These are phyloP conservation scores for Orbicella faveolata DNA, from an alignment of 64 coral and sea anemone genomes.

Conservation along the genomic window DNA sequence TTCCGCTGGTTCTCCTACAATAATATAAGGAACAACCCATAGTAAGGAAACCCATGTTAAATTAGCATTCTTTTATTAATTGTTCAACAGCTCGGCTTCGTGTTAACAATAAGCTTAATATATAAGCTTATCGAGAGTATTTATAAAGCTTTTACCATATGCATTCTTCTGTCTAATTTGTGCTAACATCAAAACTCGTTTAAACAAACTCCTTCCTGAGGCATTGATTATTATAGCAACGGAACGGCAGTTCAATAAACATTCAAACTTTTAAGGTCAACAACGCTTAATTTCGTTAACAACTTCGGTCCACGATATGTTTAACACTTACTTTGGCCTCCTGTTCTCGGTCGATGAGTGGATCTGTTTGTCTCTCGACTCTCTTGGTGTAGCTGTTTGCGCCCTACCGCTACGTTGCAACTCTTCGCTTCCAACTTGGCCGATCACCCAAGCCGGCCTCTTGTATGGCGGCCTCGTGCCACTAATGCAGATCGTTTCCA, in stretches of 20 bases:
- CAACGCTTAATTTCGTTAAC: not conserved
- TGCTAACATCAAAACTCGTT: too few relatives aligned
- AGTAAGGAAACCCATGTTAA: too few relatives aligned
- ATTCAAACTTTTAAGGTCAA: not conserved
- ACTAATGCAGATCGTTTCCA: slow-evolving; percentile 57
- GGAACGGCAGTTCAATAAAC: not conserved
- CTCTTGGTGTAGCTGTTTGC: slow-evolving; percentile 27
- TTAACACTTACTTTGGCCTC: slow-evolving; percentile 33
- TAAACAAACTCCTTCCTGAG: not conserved
- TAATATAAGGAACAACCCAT: not conserved
- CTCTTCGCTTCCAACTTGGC: slow-evolving; percentile 35
- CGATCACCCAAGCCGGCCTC: slow-evolving; percentile 55
- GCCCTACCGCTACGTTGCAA: slow-evolving; percentile 20
- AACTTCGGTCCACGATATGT: not conserved
- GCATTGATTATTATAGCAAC: not conserved
- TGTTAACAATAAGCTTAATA: too few relatives aligned
- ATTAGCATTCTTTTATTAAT: too few relatives aligned
- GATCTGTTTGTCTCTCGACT: not conserved
- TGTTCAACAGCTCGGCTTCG: too few relatives aligned
- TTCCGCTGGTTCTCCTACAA: not conserved
- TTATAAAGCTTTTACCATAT: too few relatives aligned
- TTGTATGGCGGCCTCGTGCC: slow-evolving; percentile 60
- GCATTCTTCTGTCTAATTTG: too few relatives aligned
- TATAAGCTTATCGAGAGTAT: too few relatives aligned
- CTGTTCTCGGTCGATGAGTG: not conserved